Conservation (phyloP, 2,113 vertebrate genomes). For the Chunga burmeisteri region DNA sequence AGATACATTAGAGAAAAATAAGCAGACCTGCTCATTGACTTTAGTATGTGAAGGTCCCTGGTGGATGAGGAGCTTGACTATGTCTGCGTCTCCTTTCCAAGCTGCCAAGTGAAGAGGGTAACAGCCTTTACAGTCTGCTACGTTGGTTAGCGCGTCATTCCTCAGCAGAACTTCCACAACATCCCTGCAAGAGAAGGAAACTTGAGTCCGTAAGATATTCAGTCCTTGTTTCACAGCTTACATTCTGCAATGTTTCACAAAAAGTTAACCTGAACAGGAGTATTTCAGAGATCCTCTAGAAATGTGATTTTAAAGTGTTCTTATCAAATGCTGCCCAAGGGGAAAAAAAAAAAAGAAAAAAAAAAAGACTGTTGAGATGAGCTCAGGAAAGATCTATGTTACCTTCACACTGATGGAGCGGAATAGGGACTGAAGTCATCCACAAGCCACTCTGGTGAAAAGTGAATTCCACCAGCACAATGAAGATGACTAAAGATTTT, state of each 20-base stretch:
- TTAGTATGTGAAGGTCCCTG: constrained; percentile 94
- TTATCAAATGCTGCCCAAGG: neutral
- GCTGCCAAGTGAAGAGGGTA: constrained; percentile 97
- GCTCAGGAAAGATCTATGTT: neutral
- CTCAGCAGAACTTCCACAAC: constrained; percentile 93
- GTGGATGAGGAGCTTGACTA: constrained; percentile 93
- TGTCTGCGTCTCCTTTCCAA: constrained; percentile 95
- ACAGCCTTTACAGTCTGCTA: constrained; percentile 96
- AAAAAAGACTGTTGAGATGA: neutral
- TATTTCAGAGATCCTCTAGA: neutral
- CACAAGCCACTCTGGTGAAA: neutral
- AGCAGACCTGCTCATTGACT: constrained; percentile 95
- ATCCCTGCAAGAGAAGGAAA: constrained; percentile 77
- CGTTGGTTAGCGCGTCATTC: constrained; percentile 94
- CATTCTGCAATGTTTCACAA: neutral
- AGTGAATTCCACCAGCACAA: neutral
- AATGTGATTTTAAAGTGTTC: neutral
- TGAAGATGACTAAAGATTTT: neutral
- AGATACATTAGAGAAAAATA: neutral
- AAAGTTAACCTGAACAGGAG: neutral
- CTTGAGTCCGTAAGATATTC: neutral
- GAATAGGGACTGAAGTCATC: neutral
- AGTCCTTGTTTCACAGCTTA: neutral
- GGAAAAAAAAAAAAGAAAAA: neutral
- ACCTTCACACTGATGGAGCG: neutral